These are phyloP conservation scores for Ridgeia piscesae DNA, from an alignment of 1,140 invertebrate genomes.

Conservation along the genomic window DNA sequence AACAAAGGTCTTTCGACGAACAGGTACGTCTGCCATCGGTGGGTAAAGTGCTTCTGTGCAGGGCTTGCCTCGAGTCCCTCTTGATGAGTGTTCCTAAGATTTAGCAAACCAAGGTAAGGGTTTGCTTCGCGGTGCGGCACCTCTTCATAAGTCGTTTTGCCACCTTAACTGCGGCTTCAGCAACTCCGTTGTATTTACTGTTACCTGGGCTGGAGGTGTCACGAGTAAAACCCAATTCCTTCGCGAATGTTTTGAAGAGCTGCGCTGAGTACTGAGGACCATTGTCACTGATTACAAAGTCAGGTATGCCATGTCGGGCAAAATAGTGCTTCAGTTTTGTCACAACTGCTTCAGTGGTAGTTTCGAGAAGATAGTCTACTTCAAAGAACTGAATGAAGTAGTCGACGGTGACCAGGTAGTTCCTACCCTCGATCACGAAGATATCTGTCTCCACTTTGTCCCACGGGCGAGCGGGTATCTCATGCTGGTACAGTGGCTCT, in stretches of 20 bases:
- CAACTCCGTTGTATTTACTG: too few species aligned
- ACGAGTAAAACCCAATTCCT: too few species aligned
- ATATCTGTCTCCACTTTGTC: background rate
- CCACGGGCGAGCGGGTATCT: background rate
- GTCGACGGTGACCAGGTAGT: background rate
- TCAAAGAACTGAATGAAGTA: constrained; percentile 23
- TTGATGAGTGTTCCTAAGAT: too few species aligned
- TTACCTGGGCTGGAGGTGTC: too few species aligned
- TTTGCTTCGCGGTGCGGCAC: too few species aligned
- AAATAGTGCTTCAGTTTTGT: constrained; percentile 6
- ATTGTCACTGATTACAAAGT: constrained; percentile 11
- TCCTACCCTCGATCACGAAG: background rate
- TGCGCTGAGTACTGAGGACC: background rate
- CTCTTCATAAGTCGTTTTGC: too few species aligned
- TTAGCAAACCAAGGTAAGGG: too few species aligned
- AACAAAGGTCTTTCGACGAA: too few species aligned
- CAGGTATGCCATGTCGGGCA: constrained; percentile 24
- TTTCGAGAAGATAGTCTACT: constrained; percentile 16
- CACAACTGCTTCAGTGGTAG: background rate
- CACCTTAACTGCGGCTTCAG: too few species aligned
- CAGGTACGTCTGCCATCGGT: too few species aligned
- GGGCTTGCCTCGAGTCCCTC: background rate
- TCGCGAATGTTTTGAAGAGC: too few species aligned
- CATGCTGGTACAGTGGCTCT: background rate
- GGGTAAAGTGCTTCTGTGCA: too few species aligned